A percentile compares a stretch with the other conserved stretches of the same genome.
phyloP scores from a whole-genome alignment of 2,797 vertebrate species.

The Geotrypetes seraphini region DNA sequence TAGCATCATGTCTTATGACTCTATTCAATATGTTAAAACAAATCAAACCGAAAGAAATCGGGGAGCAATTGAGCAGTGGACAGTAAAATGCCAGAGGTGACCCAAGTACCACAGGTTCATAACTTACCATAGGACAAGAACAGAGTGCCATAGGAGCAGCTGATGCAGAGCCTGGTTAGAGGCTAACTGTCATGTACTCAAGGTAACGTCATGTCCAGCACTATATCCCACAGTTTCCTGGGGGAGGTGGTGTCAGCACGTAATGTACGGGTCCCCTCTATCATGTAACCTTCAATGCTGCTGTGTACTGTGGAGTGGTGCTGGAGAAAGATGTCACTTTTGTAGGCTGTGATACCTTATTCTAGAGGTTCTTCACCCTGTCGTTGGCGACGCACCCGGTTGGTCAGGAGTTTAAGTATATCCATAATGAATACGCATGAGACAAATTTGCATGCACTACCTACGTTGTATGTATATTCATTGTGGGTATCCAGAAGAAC shows the following conservation, averaged over 20 bases:
- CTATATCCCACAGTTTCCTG: constrained; percentile 95
- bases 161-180: constrained; percentile 85
- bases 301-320: too few relatives aligned
- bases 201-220: constrained; percentile 97
- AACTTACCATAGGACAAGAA: constrained; percentile 61
- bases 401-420: too few relatives aligned
- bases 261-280: constrained; percentile 80
- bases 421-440: too few relatives aligned
- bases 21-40: constrained; percentile 23
- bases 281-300: constrained; percentile 66
- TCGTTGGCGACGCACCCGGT: too few relatives aligned
- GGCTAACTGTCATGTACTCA: constrained; percentile 99
- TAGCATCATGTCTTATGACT: too few relatives aligned
- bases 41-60: constrained; percentile 38
- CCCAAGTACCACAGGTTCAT: constrained; percentile 55
- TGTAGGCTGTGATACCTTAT: too few relatives aligned
- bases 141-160: constrained; percentile 37
- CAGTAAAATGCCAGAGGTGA: constrained; percentile 25
- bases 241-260: constrained; percentile 60
- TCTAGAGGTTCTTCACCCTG: too few relatives aligned
- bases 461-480: too few relatives aligned
- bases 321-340: too few relatives aligned
- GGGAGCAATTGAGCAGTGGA: constrained; percentile 41
- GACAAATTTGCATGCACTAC: too few relatives aligned
- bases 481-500: too few relatives aligned